Evolutionary conservation across 2,888 invertebrate species (phyloP).

Genomic region (Polydrusus pterygomalis): DNA sequence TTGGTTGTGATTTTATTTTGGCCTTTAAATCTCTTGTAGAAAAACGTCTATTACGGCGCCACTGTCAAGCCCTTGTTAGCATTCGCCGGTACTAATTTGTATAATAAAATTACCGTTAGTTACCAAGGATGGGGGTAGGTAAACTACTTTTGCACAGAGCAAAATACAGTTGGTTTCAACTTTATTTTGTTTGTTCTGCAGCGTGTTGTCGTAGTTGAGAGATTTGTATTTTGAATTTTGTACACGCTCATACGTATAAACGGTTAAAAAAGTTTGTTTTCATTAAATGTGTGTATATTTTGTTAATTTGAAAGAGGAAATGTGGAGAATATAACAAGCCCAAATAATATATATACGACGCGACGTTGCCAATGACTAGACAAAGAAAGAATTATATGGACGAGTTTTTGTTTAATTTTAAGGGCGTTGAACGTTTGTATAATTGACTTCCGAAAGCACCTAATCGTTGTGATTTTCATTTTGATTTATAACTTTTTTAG

Average conservation of each 20-base stretch:
- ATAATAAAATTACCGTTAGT: conserved; percentile 35
- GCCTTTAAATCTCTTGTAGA: background rate
- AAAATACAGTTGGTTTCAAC: conserved; percentile 27
- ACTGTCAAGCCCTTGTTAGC: conserved; percentile 14
- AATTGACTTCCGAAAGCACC: no score
- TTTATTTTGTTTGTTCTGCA: conserved; percentile 21
- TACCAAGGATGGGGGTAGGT: conserved; percentile 24
- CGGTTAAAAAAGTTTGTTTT: conserved; percentile 1
- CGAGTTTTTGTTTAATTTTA: no score
- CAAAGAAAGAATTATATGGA: no score
- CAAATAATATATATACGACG: no score
- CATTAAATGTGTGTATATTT: conserved; percentile 1
- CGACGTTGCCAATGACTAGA: no score
- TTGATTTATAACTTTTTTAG: no score
- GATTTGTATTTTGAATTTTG: background rate
- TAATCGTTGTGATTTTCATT: no score
- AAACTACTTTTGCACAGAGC: conserved; percentile 34
- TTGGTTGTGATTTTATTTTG: background rate
- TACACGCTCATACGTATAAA: background rate
- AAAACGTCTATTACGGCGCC: background rate
- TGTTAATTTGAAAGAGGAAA: background rate
- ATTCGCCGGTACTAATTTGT: conserved; percentile 23
- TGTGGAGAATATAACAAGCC: no score
- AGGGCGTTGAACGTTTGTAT: no score
- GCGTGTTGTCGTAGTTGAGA: conserved; percentile 25